phyloP scores from a whole-genome alignment of 1,140 invertebrate genomes.

The Polypedilum pembai region DNA sequence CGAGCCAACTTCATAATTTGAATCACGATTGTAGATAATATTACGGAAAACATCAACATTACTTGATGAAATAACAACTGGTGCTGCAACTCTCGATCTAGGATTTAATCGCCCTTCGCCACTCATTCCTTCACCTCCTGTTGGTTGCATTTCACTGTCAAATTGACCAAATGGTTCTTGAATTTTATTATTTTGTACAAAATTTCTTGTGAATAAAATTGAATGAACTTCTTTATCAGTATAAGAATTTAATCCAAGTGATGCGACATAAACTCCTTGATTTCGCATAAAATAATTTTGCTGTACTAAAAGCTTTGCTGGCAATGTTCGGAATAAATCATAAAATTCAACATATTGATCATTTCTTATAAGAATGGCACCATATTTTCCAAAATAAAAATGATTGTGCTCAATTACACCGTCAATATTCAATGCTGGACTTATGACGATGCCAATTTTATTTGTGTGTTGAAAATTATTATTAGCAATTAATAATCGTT shows the following conservation, averaged over 20 bases:
- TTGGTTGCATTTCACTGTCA: conserved; percentile 40
- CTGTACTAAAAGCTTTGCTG: conserved; percentile 65
- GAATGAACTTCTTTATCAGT: conserved; percentile 61
- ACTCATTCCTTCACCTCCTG: conserved; percentile 46
- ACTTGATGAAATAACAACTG: conserved; percentile 80
- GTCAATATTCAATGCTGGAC: conserved; percentile 75
- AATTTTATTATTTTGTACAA: conserved; percentile 77
- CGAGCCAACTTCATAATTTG: conserved; percentile 85
- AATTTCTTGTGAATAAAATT: conserved; percentile 82
- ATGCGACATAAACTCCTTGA: conserved; percentile 69
- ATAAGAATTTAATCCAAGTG: conserved; percentile 79
- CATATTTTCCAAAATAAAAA: conserved; percentile 72
- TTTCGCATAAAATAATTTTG: conserved; percentile 87
- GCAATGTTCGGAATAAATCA: conserved; percentile 56
- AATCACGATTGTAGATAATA: conserved; percentile 80
- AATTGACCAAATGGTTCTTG: conserved; percentile 72
- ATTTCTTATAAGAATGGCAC: conserved; percentile 82
- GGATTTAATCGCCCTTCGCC: conserved; percentile 58
- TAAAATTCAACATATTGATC: conserved; percentile 61
- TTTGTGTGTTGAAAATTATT: conserved; percentile 73
- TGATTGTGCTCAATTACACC: conserved; percentile 79
- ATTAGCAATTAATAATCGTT: conserved; percentile 74
- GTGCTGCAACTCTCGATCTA: conserved; percentile 78
- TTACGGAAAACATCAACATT: conserved; percentile 88
- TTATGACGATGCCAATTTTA: conserved; percentile 67